Conservation (phyloP, 1,140 invertebrate species). For the Drosophila teissieri region DNA sequence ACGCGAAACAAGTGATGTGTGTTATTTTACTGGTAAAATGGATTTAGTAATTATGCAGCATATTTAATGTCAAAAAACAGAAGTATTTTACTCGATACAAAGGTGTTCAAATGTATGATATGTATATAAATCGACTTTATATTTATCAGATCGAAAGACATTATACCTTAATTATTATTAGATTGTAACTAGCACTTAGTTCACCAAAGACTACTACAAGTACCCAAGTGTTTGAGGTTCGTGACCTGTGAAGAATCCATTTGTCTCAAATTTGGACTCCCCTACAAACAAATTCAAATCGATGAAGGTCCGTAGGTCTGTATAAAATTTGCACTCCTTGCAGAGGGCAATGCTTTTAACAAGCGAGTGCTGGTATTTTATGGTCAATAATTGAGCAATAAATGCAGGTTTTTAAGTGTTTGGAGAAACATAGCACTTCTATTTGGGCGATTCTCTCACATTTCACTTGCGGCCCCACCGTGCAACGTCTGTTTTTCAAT, state of each 20-base stretch:
- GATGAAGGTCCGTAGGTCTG: not conserved
- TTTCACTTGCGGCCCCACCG: slow-evolving; percentile 29
- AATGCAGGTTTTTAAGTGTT: slow-evolving; percentile 5
- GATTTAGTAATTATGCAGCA: too few relatives aligned
- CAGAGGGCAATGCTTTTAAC: not conserved
- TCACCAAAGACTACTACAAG: too few relatives aligned
- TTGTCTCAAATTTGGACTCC: not conserved
- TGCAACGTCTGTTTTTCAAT: slow-evolving; percentile 60
- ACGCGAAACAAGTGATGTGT: too few relatives aligned
- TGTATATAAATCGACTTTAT: too few relatives aligned
- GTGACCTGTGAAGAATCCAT: not conserved
- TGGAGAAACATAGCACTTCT: not conserved
- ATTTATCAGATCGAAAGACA: too few relatives aligned
- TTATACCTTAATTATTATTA: too few relatives aligned
- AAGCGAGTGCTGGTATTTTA: slow-evolving; percentile 8
- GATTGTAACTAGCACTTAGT: too few relatives aligned
- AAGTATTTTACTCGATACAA: too few relatives aligned
- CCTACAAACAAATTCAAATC: not conserved
- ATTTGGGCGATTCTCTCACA: slow-evolving; percentile 1
- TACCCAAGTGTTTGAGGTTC: too few relatives aligned
- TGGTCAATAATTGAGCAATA: slow-evolving; percentile 13
- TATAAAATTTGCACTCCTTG: not conserved
- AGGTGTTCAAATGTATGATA: too few relatives aligned
- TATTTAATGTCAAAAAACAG: too few relatives aligned
- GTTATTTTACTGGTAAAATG: too few relatives aligned